Base-by-base conservation (phyloP, 2,888 invertebrate genomes). In the Cynaeus angustus region DNA sequence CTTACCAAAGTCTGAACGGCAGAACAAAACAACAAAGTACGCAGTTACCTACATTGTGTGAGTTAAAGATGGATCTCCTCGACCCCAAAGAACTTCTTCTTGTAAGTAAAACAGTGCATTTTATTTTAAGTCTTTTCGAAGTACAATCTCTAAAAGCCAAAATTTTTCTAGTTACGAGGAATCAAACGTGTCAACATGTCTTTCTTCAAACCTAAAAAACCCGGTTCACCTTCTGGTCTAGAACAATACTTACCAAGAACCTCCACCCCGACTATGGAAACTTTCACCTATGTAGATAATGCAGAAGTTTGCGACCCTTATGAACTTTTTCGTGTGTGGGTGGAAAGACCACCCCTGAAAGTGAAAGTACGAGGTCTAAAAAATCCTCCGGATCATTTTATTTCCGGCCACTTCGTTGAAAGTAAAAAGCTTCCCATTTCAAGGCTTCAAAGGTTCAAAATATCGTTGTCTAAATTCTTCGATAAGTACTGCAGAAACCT, bases 351-450 rank as follows among this genome's bases (percentile, higher is more conserved):
- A 0, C 45, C 38, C 0, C 55, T 45, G n/a, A 55, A 26, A 26
- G 56, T 37, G 8, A 1, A 8, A 33, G 66, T 66, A 7, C 30
- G 66, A 12, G 66, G 66, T 0, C 14, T 66, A 21, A 37, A 55
- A 30, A 55, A 43, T 2, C n/a, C 30, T 16, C 66, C 66, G 1
- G 30, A 16, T 37, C 26, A 46, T 21, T 66, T 66, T 37, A 46
- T 66, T 3, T 43, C 66, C 10, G 66, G 66, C 4, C 30, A 66
- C 28, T 46, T 66, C 30, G 38, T 66, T 0, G 9, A 7, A 33
- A 1, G 7, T 2, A 33, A 6, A 7, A 33, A 33, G 6, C 3
- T n/a, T 7, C 33, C 33, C 9, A 33, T 33, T 33, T 33, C 7
- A 3, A 13, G 10, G 13, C 13, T 46, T 0, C 3, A n/a, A 1